A percentile compares a stretch with the other conserved stretches of the same genome.
These are phyloP conservation scores for Zoanthus solanderi DNA, from an alignment of 92 coral and sea anemone species.

Conservation along the genomic window DNA sequence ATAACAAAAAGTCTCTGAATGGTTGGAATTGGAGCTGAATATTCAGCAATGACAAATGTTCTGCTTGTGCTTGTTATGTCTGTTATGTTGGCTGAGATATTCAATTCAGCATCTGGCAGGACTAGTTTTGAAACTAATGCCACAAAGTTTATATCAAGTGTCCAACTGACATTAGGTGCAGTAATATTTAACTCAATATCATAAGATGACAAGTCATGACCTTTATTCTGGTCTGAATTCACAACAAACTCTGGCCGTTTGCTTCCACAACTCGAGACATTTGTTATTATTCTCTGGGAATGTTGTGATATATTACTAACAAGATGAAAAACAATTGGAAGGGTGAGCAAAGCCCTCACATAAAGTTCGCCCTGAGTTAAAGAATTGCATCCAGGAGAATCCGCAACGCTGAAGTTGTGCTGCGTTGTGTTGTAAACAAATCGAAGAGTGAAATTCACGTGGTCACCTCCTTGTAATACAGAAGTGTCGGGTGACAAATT, in stretches of 20 bases:
- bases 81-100: slow-evolving; percentile 67
- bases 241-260: slow-evolving; percentile 54
- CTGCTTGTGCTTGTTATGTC: slow-evolving; percentile 34
- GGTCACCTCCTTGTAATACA: slow-evolving; percentile 72
- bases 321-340: slow-evolving; percentile 70
- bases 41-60: slow-evolving; percentile 61
- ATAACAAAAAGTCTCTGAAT: slow-evolving; percentile 37
- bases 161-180: slow-evolving; percentile 84
- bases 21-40: slow-evolving; percentile 52
- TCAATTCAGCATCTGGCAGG: slow-evolving; percentile 66
- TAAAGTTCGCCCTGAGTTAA: slow-evolving; percentile 44
- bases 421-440: slow-evolving; percentile 61
- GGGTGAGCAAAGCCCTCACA: slow-evolving; percentile 55
- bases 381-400: slow-evolving; percentile 68
- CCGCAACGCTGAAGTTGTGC: slow-evolving; percentile 43
- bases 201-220: slow-evolving; percentile 9
- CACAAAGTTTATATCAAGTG: slow-evolving; percentile 48
- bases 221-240: neutral
- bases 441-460: slow-evolving; percentile 58
- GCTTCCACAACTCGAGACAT: slow-evolving; percentile 68
- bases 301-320: slow-evolving; percentile 41
- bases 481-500: slow-evolving; percentile 43
- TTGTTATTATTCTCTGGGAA: slow-evolving; percentile 41
- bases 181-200: slow-evolving; percentile 39
- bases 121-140: slow-evolving; percentile 60